Percentiles rank a stretch among this genome's conserved stretches.
Conservation (phyloP, 2,888 invertebrate genomes). For the Iselma pallidipennis region DNA sequence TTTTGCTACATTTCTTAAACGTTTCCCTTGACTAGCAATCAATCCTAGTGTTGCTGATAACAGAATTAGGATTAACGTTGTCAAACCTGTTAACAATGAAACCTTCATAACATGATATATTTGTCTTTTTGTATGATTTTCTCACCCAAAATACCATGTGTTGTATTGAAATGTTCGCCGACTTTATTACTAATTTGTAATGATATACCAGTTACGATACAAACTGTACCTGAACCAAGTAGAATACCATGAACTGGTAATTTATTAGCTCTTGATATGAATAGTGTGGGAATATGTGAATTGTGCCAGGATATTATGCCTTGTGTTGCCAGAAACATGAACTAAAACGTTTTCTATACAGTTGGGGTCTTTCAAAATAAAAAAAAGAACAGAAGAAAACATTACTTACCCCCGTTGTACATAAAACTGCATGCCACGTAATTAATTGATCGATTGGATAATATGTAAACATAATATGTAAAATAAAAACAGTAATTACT, state of each 20-base stretch:
- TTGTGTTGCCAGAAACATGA: constrained; percentile 20
- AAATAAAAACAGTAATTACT: constrained; percentile 7
- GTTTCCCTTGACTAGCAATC: not conserved
- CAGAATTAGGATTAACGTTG: constrained; percentile 10
- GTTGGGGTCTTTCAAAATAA: too few relatives aligned
- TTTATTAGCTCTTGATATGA: constrained; percentile 18
- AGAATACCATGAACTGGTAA: constrained; percentile 20
- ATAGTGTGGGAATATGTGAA: constrained; percentile 27
- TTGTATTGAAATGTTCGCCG: constrained; percentile 24
- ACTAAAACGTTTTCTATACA: too few relatives aligned
- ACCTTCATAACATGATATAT: not conserved
- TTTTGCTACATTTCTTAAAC: not conserved
- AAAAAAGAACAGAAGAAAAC: not conserved
- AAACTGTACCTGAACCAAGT: constrained; percentile 13
- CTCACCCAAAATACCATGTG: constrained; percentile 30
- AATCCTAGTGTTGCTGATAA: constrained; percentile 7
- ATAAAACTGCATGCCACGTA: constrained; percentile 15
- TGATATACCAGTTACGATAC: constrained; percentile 16
- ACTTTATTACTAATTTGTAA: constrained; percentile 21
- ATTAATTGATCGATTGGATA: not conserved
- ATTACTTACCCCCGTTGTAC: constrained; percentile 9
- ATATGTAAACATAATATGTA: constrained; percentile 4
- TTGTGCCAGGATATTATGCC: constrained; percentile 16
- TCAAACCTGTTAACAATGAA: constrained; percentile 5
- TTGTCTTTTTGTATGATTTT: not conserved